Conservation (phyloP, 37 sponge, comb jelly and placozoan genomes). For the Eunapius fragilis region DNA sequence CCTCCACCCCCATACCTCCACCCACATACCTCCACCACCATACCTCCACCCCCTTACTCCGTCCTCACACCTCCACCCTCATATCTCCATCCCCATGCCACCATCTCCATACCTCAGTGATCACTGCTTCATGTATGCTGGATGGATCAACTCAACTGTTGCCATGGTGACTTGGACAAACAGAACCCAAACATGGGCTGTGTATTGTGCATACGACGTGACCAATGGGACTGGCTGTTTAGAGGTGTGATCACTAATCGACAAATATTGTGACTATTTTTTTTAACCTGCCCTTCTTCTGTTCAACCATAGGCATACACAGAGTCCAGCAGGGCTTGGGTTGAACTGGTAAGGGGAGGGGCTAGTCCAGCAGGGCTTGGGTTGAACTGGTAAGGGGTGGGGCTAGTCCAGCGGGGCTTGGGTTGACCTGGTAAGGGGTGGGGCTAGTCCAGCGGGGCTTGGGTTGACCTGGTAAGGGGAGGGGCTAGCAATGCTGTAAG, state of each 20-base stretch:
- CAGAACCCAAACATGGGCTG: slow-evolving; percentile 36
- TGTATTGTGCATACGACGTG: slow-evolving; percentile 40
- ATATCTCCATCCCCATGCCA: neutral
- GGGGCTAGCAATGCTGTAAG: no score
- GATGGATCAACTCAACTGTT: slow-evolving; percentile 41
- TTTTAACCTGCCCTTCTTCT: neutral
- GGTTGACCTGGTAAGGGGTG: neutral
- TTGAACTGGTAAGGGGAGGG: neutral
- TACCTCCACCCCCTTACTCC: no score
- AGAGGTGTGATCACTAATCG: neutral
- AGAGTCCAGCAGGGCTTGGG: slow-evolving; percentile 16
- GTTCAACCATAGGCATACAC: neutral
- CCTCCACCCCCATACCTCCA: no score
- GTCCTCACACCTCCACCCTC: neutral
- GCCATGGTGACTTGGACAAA: slow-evolving; percentile 54
- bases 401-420: no score
- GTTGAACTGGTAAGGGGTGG: neutral
- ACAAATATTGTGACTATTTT: no score
- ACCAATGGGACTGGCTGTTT: neutral
- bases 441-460: neutral
- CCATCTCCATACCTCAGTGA: slow-evolving; percentile 7
- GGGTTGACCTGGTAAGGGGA: no score
- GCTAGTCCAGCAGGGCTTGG: neutral
- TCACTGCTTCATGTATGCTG: slow-evolving; percentile 54
- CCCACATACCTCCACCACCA: no score